A percentile compares a stretch with the other conserved stretches of the same genome.
These are phyloP conservation scores for Calephelis nemesis DNA, from an alignment of 1,140 invertebrate genomes.

Conservation along the genomic window DNA sequence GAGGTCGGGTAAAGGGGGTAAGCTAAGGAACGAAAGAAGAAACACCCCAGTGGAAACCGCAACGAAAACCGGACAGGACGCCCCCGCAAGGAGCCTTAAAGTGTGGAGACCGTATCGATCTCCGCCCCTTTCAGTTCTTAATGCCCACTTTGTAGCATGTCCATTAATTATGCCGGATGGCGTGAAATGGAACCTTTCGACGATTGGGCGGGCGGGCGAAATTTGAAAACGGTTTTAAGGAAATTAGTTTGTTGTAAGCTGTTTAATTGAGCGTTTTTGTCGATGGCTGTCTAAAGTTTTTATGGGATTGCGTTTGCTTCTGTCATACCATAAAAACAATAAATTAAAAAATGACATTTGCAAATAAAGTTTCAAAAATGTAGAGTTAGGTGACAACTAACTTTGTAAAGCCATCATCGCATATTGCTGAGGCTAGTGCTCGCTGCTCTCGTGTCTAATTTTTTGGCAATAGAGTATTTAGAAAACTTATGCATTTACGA, in stretches of 20 bases:
- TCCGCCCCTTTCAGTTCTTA: conserved; percentile 59
- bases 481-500: no score
- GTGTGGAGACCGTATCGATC: conserved; percentile 64
- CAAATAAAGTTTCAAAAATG: no score
- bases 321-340: not conserved
- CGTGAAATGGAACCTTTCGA: conserved; percentile 57
- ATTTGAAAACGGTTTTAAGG: conserved; percentile 50
- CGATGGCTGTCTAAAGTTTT: not conserved
- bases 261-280: conserved; percentile 44
- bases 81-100: conserved; percentile 65
- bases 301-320: conserved; percentile 4
- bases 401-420: no score
- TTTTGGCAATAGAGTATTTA: no score
- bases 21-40: conserved; percentile 72
- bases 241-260: conserved; percentile 50
- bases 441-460: no score
- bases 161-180: conserved; percentile 67
- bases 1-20: conserved; percentile 29
- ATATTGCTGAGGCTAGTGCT: no score
- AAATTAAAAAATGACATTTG: no score
- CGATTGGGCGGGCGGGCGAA: conserved; percentile 47
- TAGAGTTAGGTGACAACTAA: no score
- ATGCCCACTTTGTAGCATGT: conserved; percentile 68
- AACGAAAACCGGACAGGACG: conserved; percentile 52
- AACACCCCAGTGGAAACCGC: conserved; percentile 49